A percentile compares a stretch with the other conserved stretches of the same genome.
Evolutionary conservation across 2,113 vertebrate genomes (phyloP).

Genomic region (Microcebus ravelobensis): DNA sequence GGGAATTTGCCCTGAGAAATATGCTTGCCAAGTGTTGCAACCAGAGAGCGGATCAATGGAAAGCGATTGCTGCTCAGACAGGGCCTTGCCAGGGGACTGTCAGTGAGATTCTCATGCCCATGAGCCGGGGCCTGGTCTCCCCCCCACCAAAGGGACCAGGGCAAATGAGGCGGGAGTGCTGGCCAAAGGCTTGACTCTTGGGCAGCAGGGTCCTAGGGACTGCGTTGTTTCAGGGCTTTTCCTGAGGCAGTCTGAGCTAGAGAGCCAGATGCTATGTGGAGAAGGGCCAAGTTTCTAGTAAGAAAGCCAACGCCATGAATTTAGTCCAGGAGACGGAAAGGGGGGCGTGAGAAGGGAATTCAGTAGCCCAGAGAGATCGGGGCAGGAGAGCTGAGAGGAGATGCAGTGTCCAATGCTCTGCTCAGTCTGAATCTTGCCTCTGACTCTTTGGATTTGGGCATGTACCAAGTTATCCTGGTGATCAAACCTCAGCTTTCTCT

Average conservation of each 20-base stretch:
- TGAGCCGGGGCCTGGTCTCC: not conserved
- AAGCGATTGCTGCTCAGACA: not conserved
- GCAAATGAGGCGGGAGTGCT: not conserved
- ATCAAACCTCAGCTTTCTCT: not conserved
- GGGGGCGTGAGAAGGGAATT: not conserved
- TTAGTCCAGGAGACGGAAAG: not conserved
- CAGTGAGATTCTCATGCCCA: not conserved
- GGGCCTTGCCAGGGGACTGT: not conserved
- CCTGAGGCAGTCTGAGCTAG: not conserved
- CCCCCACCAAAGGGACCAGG: not conserved
- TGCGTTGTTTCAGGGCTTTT: slow-evolving; percentile 1
- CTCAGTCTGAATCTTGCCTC: not conserved
- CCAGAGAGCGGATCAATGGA: not conserved
- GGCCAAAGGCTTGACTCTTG: not conserved
- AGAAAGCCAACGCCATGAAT: not conserved
- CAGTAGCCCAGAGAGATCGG: not conserved
- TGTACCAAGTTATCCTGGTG: not conserved
- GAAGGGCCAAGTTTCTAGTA: slow-evolving; percentile 26
- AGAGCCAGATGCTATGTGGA: not conserved
- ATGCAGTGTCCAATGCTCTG: not conserved
- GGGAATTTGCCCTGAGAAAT: slow-evolving; percentile 25
- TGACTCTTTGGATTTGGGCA: not conserved
- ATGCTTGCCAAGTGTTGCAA: not conserved
- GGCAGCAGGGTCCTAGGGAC: not conserved
- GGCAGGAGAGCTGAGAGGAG: not conserved